Conservation (phyloP, 2,797 vertebrate genomes). For the Anomalospiza imberbis region DNA sequence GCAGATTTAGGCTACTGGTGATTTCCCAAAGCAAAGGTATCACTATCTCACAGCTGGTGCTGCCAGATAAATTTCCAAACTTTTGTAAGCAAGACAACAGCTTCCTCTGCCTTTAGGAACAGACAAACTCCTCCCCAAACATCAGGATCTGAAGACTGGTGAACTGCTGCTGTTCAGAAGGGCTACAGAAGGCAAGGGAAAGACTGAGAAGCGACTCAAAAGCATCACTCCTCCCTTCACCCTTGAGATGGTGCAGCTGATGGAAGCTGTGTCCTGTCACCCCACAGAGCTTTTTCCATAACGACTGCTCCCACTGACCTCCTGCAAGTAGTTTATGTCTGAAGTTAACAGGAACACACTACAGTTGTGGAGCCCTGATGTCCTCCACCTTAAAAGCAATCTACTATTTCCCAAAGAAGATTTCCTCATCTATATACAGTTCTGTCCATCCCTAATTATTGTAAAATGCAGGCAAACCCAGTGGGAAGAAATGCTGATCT, state of each 20-base stretch:
- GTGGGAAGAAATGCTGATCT: no score
- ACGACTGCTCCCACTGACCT: neutral
- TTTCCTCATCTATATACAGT: neutral
- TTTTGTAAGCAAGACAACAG: conserved; percentile 5
- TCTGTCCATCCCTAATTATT: neutral
- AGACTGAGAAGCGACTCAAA: neutral
- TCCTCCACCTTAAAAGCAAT: neutral
- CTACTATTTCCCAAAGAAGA: neutral
- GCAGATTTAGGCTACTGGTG: conserved; percentile 14
- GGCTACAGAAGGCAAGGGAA: neutral
- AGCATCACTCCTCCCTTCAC: neutral
- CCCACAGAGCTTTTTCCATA: neutral
- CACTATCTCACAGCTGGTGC: neutral
- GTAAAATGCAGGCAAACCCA: no score
- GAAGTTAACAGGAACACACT: neutral
- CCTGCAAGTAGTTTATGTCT: neutral
- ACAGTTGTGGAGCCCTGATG: neutral
- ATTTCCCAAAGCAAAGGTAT: conserved; percentile 5
- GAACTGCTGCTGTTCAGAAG: neutral
- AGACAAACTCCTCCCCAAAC: neutral
- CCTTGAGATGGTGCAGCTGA: neutral
- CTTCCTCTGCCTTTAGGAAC: neutral
- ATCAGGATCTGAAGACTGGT: neutral
- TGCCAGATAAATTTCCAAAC: neutral
- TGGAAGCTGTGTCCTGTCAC: neutral